Evolutionary conservation across 2,113 vertebrate genomes (phyloP).

Genomic region (Engystomops pustulosus): DNA sequence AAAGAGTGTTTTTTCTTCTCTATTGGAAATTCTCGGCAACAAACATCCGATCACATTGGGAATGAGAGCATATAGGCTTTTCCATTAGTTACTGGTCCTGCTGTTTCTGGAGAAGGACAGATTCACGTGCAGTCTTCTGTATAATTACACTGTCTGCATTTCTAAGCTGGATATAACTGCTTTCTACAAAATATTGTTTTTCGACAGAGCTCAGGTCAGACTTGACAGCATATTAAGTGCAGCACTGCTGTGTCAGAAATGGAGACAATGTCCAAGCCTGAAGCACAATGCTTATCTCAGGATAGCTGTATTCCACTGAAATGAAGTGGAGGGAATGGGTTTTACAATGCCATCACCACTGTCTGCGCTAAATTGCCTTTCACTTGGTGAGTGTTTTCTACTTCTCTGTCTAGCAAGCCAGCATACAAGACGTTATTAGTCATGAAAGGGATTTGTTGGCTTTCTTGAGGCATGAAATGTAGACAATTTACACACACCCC

Average conservation of each 20-base stretch:
- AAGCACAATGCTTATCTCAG: constrained; percentile 27
- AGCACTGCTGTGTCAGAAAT: constrained; percentile 47
- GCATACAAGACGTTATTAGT: not conserved
- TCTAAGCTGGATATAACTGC: constrained; percentile 33
- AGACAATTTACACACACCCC: not conserved
- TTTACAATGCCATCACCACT: constrained; percentile 38
- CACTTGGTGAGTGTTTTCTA: not conserved
- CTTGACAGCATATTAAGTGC: constrained; percentile 47
- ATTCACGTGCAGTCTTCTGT: constrained; percentile 50
- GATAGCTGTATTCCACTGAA: constrained; percentile 9
- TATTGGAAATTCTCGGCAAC: constrained; percentile 29
- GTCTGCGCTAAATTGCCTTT: constrained; percentile 23
- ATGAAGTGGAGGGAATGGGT: constrained; percentile 10
- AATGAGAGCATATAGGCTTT: constrained; percentile 17
- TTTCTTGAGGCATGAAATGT: not conserved
- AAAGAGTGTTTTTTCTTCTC: not conserved
- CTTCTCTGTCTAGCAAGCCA: not conserved
- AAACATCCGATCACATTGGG: constrained; percentile 1
- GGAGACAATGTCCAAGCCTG: constrained; percentile 44
- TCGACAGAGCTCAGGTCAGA: constrained; percentile 16
- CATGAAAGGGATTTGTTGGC: not conserved
- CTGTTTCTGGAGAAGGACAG: constrained; percentile 47
- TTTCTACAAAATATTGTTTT: constrained; percentile 39
- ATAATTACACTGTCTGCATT: constrained; percentile 50
- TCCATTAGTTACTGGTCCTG: constrained; percentile 39